Base-by-base conservation (phyloP, 1,140 invertebrate genomes). In the Eubasilissa regina region DNA sequence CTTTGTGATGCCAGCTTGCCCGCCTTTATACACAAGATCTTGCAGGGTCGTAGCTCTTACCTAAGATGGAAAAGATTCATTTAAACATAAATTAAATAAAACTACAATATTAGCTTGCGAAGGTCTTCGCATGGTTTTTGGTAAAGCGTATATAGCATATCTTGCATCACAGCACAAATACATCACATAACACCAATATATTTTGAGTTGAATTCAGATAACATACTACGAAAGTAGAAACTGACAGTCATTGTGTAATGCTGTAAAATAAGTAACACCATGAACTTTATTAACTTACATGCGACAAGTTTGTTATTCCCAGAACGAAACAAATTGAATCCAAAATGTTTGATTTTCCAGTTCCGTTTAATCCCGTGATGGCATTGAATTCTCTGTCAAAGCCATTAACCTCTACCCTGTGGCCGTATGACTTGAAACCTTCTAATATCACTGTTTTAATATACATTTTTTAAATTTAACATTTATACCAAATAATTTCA, bases 311-410 rank as follows among this genome's bases (percentile, higher is more conserved):
- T n/a, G 94, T 94, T 47, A 99, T 98, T 58, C 98, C 98, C 3
- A 99, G 88, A 12, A 99, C 94, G 88, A 99, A 99, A 88, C 98
- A 99, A 88, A 99, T 99, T 11, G 96, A 94, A 90, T 99, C 98
- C 56, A 99, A 90, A 86, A 99, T 97, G 86, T 99, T 99, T 0
- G 97, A 99, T 90, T 99, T 99, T n/a, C 98, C 98, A 80, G 95
- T 98, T 4, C 98, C 98, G 89, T 99, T 99, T 8, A 99, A 89
- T 11, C 98, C 98, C 53, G 98, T 99, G 62, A 99, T 99, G 10
- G 98, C 98, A 85, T 99, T 99, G 86, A 99, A 99, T 87, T 97
- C 92, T 6, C 91, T 92, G 89, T 99, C 98, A 87, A 99, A 99
- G 19, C 94, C 96, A 80, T 93, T 93, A n/a, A 99, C 94, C 89